Evolutionary conservation across 1,140 invertebrate genomes (phyloP), one percentile per base, ranked within the genome.

Genomic region (Brachionus asplanchnoidis): DNA sequence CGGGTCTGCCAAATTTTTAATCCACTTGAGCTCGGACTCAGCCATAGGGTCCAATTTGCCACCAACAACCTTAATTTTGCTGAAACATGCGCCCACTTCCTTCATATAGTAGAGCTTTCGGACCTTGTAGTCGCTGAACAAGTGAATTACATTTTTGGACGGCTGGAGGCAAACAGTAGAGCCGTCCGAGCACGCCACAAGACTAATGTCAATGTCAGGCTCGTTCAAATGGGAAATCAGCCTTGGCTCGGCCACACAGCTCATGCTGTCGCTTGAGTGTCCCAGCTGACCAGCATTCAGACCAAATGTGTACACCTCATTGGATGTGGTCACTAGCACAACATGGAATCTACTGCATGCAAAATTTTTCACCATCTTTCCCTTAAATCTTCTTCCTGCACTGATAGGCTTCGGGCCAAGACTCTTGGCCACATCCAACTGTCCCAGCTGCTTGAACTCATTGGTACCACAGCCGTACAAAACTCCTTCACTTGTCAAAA

Each of bases 221-320:
- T 88, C 86, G 75, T 88, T 88, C 14, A 91, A 85, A n/a, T 85
- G 73, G 0, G 91, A 87, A 7, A 91, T 90, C 75, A 88, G 86
- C 60, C 88, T 85, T 7, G 89, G 88, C 50, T 88, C 87, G 40
- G 40, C 3, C 9, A 86, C 42, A 8, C 42, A 82, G 42, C 79
- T 26, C 2, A 82, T 32, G 11, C 8, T 65, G 42, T 82, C 65
- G 12, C 46, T 84, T 42, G 40, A 42, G 42, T 84, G 82, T 85
- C 94, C 94, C 46, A 95, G 87, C 88, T 94, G 94, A 46, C 94
- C 94, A 78, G 92, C 90, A 89, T 95, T 93, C 0, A 92, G 89
- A 12, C 94, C 94, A 92, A 93, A 94, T 0, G 92, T 92, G 86
- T 89, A 94, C 0, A 93, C 87, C 40, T 84, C 60, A 23, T 68